phyloP scores from a whole-genome alignment of 2,113 vertebrate genomes.

The Podarcis cretensis region DNA sequence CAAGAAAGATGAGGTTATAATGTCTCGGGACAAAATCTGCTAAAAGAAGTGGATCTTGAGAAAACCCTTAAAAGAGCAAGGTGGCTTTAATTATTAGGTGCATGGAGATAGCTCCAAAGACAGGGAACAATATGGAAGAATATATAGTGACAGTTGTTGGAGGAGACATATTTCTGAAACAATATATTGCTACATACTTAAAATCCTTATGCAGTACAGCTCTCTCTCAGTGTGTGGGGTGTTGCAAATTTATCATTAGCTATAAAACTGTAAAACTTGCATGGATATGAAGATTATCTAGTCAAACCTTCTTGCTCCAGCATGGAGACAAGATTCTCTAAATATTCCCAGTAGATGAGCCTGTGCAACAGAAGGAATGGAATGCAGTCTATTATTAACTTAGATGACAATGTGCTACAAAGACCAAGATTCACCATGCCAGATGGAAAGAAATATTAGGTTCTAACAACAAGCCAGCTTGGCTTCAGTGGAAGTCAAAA shows the following conservation, averaged over 20 bases:
- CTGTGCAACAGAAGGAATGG: not conserved
- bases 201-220: too few species aligned
- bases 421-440: not conserved
- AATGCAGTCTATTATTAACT: not conserved
- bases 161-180: not conserved
- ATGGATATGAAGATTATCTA: not conserved
- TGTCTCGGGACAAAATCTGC: not conserved
- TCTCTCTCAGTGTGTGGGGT: not conserved
- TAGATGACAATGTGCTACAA: not conserved
- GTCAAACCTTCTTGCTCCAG: not conserved
- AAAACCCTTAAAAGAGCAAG: not conserved
- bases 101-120: not conserved
- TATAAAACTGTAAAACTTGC: not conserved
- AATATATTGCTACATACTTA: not conserved
- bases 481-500: not conserved
- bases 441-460: constrained; percentile 9
- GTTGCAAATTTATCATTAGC: not conserved
- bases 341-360: not conserved
- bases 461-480: not conserved
- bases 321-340: not conserved
- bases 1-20: not conserved
- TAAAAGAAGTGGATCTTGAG: not conserved
- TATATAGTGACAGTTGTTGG: not conserved
- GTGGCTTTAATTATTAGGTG: not conserved
- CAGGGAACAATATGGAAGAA: not conserved